phyloP scores from a whole-genome alignment of 2,888 invertebrate genomes.

The Isoperla grammatica region DNA sequence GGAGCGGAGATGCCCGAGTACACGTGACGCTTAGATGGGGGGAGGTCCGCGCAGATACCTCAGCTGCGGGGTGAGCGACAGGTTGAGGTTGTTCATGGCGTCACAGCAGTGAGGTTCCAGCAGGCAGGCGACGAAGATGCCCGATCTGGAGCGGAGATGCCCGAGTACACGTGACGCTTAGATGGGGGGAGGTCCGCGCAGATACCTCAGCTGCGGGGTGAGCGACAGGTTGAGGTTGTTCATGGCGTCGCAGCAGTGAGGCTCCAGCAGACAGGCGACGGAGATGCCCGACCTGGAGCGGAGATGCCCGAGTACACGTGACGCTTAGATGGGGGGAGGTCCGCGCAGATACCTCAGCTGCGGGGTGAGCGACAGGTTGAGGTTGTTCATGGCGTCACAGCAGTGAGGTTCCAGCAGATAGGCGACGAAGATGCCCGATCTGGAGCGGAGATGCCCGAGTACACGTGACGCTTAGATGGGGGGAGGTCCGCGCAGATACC shows the following conservation, averaged over 20 bases:
- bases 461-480: slow-evolving; percentile 60
- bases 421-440: slow-evolving; percentile 66
- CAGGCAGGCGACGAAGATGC: slow-evolving; percentile 67
- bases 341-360: slow-evolving; percentile 74
- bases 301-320: no score
- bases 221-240: slow-evolving; percentile 70
- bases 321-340: slow-evolving; percentile 67
- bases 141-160: no score
- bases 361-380: slow-evolving; percentile 69
- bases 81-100: slow-evolving; percentile 66
- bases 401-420: slow-evolving; percentile 70
- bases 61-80: slow-evolving; percentile 72
- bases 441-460: no score
- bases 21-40: slow-evolving; percentile 54
- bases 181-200: slow-evolving; percentile 74
- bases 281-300: no score
- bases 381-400: slow-evolving; percentile 71
- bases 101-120: slow-evolving; percentile 74
- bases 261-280: no score
- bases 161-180: no score
- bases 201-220: slow-evolving; percentile 74
- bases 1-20: no score
- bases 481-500: slow-evolving; percentile 74
- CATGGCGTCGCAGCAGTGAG: slow-evolving; percentile 55
- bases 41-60: slow-evolving; percentile 79